Evolutionary conservation across 2,888 invertebrate species (phyloP), one percentile per base, ranked within the genome.

Genomic region (Ethmia dodecea): DNA sequence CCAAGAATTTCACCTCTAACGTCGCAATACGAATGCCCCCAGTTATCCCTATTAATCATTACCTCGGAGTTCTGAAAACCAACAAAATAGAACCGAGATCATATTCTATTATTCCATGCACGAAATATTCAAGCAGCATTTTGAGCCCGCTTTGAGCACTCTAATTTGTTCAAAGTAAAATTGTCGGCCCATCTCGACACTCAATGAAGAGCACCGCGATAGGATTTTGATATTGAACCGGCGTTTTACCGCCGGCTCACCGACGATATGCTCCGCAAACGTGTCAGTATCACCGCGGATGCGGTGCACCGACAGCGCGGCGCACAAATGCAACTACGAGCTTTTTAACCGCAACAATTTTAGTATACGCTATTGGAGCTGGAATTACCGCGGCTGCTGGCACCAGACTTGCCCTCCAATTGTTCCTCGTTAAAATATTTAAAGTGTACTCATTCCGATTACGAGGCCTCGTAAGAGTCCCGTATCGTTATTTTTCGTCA

Each of bases 311-410:
- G 24, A 24, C 24, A 24, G 24, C 24, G 24, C 24, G 24, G 24
- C 24, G 24, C 24, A 24, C 24, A 24, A 24, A 24, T 24, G 24
- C 24, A 24, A 88, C 86, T 86, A 88, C 86, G 88, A 87, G 84
- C 88, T 86, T 89, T 89, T 89, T 88, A 89, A 88, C 87, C 87
- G 89, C 89, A 90, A 88, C 89, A 91, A 90, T 87, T 88, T 89
- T 89, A 89, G 89, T 90, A 90, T 89, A 89, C 88, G 86, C 88
- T 88, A 81, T 87, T 86, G 86, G 88, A 90, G 89, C 89, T 90
- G 89, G 89, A 89, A 88, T 90, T 90, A 90, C 89, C 89, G 89
- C 89, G 88, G 89, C 89, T 90, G 89, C 89, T 90, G 89, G 89
- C 90, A 90, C 57, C 53, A 55, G 89, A 89, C 88, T 89, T 89